Conservation (phyloP, 2,797 vertebrate species). For the Heterohyrax brucei region DNA sequence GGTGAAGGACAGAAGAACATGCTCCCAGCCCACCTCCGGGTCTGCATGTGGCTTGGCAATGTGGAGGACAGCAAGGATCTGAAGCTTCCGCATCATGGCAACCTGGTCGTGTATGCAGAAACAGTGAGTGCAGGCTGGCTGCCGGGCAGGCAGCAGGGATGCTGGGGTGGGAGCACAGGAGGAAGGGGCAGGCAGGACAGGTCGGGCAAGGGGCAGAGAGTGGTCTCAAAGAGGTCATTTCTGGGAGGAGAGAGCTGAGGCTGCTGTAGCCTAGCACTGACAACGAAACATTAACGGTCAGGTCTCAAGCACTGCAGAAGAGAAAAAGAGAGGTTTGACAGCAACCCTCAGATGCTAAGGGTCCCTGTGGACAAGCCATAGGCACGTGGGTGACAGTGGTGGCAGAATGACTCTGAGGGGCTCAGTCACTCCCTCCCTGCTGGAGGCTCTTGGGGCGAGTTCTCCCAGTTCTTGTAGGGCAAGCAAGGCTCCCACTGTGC, state of each 20-base stretch:
- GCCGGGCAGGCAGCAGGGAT: rapidly evolving
- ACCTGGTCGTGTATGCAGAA: slow-evolving; percentile 82
- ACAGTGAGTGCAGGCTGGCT: slow-evolving; percentile 81
- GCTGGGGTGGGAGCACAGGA: rapidly evolving
- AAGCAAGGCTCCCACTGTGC: neutral
- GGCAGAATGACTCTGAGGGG: neutral
- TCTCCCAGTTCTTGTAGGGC: neutral
- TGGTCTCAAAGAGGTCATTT: neutral
- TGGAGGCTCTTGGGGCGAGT: neutral
- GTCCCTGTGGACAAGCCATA: neutral
- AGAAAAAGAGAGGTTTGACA: neutral
- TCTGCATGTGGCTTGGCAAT: slow-evolving; percentile 89
- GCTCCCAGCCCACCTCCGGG: slow-evolving; percentile 83
- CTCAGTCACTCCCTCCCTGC: neutral
- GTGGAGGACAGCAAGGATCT: slow-evolving; percentile 83
- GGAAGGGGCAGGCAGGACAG: too few relatives aligned
- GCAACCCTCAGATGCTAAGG: too few relatives aligned
- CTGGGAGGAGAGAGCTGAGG: rapidly evolving
- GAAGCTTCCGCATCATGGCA: slow-evolving; percentile 76
- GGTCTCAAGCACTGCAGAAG: neutral
- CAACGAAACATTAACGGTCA: neutral
- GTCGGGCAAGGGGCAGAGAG: neutral
- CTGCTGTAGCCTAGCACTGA: neutral
- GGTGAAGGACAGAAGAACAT: slow-evolving; percentile 60
- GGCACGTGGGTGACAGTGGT: neutral